These are phyloP conservation scores for Abramis brama DNA, from an alignment of 2,113 vertebrate species.

Conservation along the genomic window DNA sequence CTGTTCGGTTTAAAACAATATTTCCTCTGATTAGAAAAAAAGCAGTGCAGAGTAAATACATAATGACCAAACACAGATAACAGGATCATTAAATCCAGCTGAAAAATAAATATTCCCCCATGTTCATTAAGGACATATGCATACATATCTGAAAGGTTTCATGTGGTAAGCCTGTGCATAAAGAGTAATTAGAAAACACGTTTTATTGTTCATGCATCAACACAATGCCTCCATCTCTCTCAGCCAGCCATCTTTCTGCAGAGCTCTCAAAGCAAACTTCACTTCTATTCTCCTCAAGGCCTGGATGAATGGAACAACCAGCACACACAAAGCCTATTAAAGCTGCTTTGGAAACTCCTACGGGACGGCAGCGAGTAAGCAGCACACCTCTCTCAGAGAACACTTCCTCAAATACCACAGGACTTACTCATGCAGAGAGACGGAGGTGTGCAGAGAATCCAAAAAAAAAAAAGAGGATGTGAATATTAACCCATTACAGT, in stretches of 20 bases:
- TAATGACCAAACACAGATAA: neutral
- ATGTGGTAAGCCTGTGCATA: neutral
- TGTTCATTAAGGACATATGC: neutral
- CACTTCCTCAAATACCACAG: constrained; percentile 52
- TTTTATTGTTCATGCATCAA: neutral
- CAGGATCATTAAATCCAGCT: neutral
- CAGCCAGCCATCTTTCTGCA: neutral
- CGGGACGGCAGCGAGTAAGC: constrained; percentile 10
- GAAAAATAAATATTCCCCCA: neutral
- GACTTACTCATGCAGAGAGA: constrained; percentile 43
- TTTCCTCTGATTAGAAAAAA: neutral
- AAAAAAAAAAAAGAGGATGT: neutral
- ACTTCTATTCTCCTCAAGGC: neutral
- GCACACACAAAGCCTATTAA: constrained; percentile 12
- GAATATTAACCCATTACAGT: neutral
- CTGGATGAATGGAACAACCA: constrained; percentile 1
- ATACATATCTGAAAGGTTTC: neutral
- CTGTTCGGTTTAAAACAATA: no score
- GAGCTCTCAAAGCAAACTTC: neutral
- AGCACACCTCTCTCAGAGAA: constrained; percentile 36
- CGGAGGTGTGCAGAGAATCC: constrained; percentile 21
- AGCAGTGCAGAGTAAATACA: neutral
- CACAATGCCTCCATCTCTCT: neutral
- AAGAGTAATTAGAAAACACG: neutral
- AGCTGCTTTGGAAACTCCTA: constrained; percentile 1